phyloP scores from a whole-genome alignment of 2,888 invertebrate genomes.

The Tachina lurida region DNA sequence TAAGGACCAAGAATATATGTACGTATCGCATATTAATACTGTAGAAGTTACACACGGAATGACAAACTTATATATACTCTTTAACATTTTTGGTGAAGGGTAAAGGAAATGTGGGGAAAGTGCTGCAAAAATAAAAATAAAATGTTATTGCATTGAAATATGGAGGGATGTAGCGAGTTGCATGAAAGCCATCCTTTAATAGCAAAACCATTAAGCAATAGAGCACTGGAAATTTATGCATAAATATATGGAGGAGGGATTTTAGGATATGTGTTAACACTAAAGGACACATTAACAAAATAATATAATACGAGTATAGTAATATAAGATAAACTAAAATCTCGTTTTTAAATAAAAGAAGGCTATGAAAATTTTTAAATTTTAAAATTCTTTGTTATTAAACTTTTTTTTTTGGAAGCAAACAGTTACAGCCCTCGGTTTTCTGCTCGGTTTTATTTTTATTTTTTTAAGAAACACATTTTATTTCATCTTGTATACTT shows the following conservation, averaged over 20 bases:
- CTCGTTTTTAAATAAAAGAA: too few species aligned
- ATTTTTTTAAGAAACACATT: background rate
- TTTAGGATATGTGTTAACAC: background rate
- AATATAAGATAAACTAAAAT: too few species aligned
- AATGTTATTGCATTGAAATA: constrained; percentile 8
- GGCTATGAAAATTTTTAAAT: too few species aligned
- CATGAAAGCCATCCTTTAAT: constrained; percentile 42
- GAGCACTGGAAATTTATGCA: background rate
- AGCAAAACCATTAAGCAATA: background rate
- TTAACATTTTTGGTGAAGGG: too few species aligned
- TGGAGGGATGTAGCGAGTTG: constrained; percentile 27
- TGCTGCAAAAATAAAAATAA: background rate
- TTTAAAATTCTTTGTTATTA: too few species aligned
- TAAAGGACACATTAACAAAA: background rate
- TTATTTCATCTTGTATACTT: background rate
- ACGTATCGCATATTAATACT: too few species aligned
- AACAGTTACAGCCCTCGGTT: too few species aligned
- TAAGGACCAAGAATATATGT: too few species aligned
- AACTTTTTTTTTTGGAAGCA: too few species aligned
- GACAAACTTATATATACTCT: too few species aligned
- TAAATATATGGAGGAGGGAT: background rate
- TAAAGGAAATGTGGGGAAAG: background rate
- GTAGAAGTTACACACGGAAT: too few species aligned
- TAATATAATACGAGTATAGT: background rate
- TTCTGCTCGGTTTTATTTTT: too few species aligned